These are phyloP conservation scores for Macrotis lagotis DNA, from an alignment of 2,113 vertebrate genomes.

Conservation along the genomic window DNA sequence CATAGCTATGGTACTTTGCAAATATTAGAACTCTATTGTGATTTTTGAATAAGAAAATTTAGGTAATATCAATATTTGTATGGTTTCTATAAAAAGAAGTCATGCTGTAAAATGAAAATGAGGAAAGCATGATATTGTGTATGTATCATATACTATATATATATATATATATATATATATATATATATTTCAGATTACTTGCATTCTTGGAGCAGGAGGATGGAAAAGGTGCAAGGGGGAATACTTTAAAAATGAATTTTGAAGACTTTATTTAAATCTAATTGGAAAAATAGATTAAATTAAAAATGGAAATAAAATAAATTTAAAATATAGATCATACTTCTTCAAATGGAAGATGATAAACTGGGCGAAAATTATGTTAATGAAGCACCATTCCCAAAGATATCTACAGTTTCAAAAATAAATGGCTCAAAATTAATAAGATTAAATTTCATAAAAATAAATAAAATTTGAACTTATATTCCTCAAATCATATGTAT, in stretches of 20 bases:
- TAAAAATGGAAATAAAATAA: no score
- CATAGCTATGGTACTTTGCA: background rate
- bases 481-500: background rate
- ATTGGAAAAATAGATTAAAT: no score
- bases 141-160: no score
- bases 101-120: no score
- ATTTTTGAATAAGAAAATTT: background rate
- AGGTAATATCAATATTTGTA: background rate
- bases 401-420: background rate
- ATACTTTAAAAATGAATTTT: no score
- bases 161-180: no score
- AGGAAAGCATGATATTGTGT: no score
- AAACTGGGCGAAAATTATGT: background rate
- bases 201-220: no score
- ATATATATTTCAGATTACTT: no score
- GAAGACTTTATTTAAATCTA: no score
- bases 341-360: background rate
- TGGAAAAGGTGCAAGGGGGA: no score
- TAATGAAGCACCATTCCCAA: background rate
- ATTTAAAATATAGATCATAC: no score
- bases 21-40: background rate
- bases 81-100: background rate
- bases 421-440: background rate
- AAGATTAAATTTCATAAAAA: background rate
- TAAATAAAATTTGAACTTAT: background rate